Evolutionary conservation across 2,797 vertebrate genomes (phyloP).

Genomic region (Muscicapa comitata): DNA sequence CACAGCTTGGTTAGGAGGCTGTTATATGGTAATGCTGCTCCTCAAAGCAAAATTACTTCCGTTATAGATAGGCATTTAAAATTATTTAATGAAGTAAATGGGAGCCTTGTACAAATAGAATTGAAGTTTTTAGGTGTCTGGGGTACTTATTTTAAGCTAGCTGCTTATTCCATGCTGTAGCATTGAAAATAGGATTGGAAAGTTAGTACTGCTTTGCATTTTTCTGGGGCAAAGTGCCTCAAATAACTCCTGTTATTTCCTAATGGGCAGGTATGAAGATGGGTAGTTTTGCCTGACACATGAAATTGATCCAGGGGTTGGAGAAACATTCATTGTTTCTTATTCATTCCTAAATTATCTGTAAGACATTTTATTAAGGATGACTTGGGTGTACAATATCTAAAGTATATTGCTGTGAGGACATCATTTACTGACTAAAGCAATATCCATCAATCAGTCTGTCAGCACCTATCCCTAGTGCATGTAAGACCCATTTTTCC

Average conservation of each 20-base stretch:
- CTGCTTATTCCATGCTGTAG: not conserved
- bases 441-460: constrained; percentile 28
- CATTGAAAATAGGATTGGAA: not conserved
- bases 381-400: not conserved
- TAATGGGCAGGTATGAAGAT: not conserved
- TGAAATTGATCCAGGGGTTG: not conserved
- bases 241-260: not conserved
- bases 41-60: not conserved
- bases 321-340: not conserved
- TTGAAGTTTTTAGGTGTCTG: not conserved
- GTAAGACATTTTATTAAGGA: not conserved
- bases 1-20: not conserved
- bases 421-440: not conserved
- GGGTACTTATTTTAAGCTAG: not conserved
- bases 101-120: not conserved
- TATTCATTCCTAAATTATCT: not conserved
- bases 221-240: not conserved
- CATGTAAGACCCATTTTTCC: constrained; percentile 34
- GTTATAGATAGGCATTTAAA: not conserved
- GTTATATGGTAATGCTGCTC: not conserved
- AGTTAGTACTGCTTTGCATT: not conserved
- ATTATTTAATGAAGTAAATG: not conserved
- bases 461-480: constrained; percentile 1
- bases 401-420: not conserved
- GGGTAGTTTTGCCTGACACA: not conserved